Conservation (phyloP, 2,797 vertebrate genomes). For the Phoxinus dragarum region DNA sequence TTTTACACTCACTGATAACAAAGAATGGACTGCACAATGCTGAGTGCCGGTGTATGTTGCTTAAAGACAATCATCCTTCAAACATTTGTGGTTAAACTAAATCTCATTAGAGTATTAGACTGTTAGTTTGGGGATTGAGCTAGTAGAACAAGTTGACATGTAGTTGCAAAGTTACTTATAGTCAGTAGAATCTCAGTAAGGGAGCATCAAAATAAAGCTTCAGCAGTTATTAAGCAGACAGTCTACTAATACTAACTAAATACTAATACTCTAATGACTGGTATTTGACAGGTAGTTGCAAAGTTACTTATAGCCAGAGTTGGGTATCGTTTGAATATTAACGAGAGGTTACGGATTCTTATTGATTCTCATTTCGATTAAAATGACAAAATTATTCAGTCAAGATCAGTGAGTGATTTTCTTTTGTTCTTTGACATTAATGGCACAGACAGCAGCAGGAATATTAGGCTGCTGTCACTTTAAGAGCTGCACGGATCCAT, state of each 20-base stretch:
- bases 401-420: too few species aligned
- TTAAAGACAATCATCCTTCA: not conserved
- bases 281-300: not conserved
- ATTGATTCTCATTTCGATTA: too few species aligned
- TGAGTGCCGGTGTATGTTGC: not conserved
- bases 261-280: not conserved
- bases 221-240: not conserved
- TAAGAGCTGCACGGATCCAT: too few species aligned
- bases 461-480: too few species aligned
- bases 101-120: not conserved
- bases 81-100: not conserved
- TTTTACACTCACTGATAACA: not conserved
- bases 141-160: not conserved
- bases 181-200: not conserved
- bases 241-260: not conserved
- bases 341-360: too few species aligned
- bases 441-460: too few species aligned
- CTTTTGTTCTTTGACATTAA: too few species aligned
- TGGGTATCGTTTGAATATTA: too few species aligned
- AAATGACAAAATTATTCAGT: too few species aligned
- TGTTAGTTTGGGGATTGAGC: not conserved
- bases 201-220: not conserved
- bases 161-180: not conserved
- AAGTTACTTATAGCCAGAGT: not conserved
- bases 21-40: not conserved